phyloP scores from a whole-genome alignment of 2,113 vertebrate species.

The Ahaetulla prasina region DNA sequence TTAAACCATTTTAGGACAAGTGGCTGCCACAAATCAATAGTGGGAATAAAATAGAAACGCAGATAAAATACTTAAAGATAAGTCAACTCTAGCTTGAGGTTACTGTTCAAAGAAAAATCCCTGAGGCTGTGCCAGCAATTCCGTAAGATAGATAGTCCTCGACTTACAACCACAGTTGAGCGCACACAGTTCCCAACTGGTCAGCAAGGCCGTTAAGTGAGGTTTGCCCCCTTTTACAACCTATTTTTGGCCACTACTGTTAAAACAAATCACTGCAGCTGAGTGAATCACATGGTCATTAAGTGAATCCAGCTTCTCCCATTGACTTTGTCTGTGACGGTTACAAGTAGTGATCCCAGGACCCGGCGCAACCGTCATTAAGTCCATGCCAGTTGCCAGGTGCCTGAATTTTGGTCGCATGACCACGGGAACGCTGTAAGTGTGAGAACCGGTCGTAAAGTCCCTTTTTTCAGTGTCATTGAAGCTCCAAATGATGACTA shows the following conservation, averaged over 20 bases:
- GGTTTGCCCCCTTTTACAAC: not conserved
- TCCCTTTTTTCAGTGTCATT: accelerated
- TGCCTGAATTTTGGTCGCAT: not conserved
- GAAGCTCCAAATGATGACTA: not conserved
- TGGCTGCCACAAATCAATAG: not conserved
- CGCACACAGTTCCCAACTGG: not conserved
- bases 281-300: not conserved
- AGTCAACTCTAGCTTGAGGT: not conserved
- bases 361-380: not conserved
- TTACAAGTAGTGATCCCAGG: not conserved
- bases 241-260: not conserved
- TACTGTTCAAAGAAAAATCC: not conserved
- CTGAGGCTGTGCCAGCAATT: not conserved
- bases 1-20: not conserved
- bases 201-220: not conserved
- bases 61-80: not conserved
- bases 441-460: not conserved
- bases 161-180: not conserved
- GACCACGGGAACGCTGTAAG: not conserved
- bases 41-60: not conserved
- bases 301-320: not conserved
- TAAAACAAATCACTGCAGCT: not conserved
- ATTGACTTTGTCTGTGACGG: not conserved
- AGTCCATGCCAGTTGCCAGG: not conserved
- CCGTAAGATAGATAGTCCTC: not conserved